Conservation (phyloP, 2,888 invertebrate species). For the Malthinus flaveolus region DNA sequence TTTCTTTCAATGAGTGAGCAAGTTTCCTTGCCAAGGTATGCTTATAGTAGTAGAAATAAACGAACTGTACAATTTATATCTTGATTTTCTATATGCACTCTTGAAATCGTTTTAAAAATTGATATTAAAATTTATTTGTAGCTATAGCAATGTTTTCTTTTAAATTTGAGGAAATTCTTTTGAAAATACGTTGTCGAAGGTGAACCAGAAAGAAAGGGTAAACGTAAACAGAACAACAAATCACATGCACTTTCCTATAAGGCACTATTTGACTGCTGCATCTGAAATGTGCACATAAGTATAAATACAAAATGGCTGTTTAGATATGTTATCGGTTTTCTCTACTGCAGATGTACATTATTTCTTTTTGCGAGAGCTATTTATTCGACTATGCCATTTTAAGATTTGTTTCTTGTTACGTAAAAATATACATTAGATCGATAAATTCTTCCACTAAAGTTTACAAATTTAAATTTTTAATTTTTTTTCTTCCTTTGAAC, state of each 20-base stretch:
- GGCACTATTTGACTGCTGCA: constrained; percentile 9
- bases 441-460: constrained; percentile 24
- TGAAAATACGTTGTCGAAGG: background rate
- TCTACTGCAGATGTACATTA: constrained; percentile 27
- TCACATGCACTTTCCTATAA: background rate
- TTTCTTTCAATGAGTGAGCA: too few relatives aligned
- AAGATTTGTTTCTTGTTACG: constrained; percentile 25
- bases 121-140: too few relatives aligned
- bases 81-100: too few relatives aligned
- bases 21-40: too few relatives aligned
- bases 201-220: background rate
- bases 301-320: constrained; percentile 24
- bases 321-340: constrained; percentile 22
- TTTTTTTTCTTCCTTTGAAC: too few relatives aligned
- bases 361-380: constrained; percentile 27
- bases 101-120: too few relatives aligned
- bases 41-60: too few relatives aligned
- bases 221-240: background rate
- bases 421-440: constrained; percentile 18
- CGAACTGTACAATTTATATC: too few relatives aligned
- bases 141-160: too few relatives aligned
- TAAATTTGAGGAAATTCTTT: too few relatives aligned
- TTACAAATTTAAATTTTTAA: too few relatives aligned
- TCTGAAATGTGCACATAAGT: constrained; percentile 23
- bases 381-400: constrained; percentile 27